Percentiles rank a stretch among this genome's conserved stretches.
Evolutionary conservation across 2,113 vertebrate species (phyloP).

Genomic region (Chloropsis cyanopogon): DNA sequence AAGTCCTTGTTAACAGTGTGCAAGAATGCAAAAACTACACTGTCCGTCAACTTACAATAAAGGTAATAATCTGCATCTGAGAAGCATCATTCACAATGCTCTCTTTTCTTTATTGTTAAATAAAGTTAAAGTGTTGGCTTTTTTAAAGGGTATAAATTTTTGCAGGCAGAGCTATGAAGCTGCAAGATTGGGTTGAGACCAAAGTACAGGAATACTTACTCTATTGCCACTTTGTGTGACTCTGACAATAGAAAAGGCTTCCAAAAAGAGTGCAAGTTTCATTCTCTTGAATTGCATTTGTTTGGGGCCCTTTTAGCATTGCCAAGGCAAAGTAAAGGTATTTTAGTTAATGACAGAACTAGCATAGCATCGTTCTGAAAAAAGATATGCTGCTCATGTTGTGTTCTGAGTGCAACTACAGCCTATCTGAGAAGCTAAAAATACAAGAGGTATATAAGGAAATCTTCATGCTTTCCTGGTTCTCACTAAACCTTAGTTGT

Average conservation of each 20-base stretch:
- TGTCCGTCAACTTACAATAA: conserved; percentile 84
- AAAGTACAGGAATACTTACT: background rate
- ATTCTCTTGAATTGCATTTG: background rate
- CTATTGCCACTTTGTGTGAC: background rate
- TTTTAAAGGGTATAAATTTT: background rate
- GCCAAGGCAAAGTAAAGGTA: background rate
- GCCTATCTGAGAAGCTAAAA: background rate
- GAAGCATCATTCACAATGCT: background rate
- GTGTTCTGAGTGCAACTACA: background rate
- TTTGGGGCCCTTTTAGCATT: background rate
- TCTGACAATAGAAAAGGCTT: background rate
- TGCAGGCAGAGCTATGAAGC: background rate
- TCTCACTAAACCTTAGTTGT: background rate
- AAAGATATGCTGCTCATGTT: background rate
- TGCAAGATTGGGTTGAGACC: background rate
- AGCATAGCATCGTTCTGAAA: background rate
- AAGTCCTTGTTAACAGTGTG: conserved; percentile 84
- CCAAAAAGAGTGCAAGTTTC: background rate
- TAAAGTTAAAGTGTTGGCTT: background rate
- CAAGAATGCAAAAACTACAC: conserved; percentile 89
- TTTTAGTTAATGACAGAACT: background rate
- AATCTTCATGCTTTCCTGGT: background rate
- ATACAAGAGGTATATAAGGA: background rate
- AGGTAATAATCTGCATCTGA: conserved; percentile 75
- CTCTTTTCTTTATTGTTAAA: background rate